Evolutionary conservation across 53 echinoderm and acorn worm species (phyloP).

Genomic region (Luidia sarsii): DNA sequence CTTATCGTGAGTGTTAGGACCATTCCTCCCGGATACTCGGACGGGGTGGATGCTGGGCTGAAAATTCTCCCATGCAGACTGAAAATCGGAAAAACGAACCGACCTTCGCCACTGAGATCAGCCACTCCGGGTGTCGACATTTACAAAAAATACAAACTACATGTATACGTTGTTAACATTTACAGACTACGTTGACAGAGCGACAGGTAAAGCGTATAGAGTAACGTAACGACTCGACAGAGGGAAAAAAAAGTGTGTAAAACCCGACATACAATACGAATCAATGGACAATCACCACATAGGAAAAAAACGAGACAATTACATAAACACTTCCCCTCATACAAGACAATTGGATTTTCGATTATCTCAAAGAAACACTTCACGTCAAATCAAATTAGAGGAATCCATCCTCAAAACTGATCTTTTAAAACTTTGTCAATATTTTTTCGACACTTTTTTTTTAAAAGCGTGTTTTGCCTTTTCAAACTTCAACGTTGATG

Average conservation of each 20-base stretch:
- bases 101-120: too few species aligned
- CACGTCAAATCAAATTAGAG: background rate
- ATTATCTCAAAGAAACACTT: background rate
- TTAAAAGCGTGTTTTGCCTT: background rate
- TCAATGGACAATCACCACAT: constrained; percentile 28
- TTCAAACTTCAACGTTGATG: too few species aligned
- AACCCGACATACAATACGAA: constrained; percentile 44
- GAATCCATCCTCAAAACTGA: background rate
- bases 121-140: background rate
- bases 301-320: constrained; percentile 2
- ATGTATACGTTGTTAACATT: background rate
- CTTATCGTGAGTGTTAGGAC: background rate
- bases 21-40: background rate
- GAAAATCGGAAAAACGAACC: too few species aligned
- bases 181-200: constrained; percentile 45
- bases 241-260: constrained; percentile 20
- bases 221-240: constrained; percentile 38
- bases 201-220: constrained; percentile 60
- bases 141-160: constrained; percentile 27
- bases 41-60: background rate
- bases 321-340: background rate
- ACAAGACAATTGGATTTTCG: background rate
- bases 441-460: background rate
- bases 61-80: too few species aligned
- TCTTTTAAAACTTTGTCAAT: background rate